These are phyloP conservation scores for Xenopus petersii DNA, from an alignment of 2,797 vertebrate species.

Conservation along the genomic window DNA sequence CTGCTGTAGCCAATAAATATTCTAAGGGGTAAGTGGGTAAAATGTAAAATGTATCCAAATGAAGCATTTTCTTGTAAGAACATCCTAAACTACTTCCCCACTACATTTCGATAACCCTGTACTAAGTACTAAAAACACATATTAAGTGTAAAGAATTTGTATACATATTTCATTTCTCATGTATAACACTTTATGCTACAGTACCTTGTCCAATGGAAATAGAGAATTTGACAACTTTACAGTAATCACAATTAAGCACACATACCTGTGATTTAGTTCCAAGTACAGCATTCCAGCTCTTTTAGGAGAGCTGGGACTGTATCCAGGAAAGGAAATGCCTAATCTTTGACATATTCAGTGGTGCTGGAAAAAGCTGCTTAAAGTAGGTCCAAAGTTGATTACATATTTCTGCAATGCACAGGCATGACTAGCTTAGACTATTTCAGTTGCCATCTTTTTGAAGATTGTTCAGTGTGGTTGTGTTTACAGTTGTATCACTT, in stretches of 20 bases:
- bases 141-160: background rate
- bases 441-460: no score
- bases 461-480: no score
- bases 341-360: background rate
- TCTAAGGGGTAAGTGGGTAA: no score
- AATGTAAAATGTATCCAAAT: no score
- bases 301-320: conserved; percentile 9
- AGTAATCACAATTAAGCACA: background rate
- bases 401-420: conserved; percentile 4
- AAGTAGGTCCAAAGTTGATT: background rate
- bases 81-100: no score
- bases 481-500: no score
- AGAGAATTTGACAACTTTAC: background rate
- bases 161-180: background rate
- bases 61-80: no score
- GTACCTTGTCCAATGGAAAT: background rate
- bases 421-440: background rate
- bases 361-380: conserved; percentile 9
- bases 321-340: conserved; percentile 25
- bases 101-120: no score
- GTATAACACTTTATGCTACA: background rate
- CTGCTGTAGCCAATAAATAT: no score
- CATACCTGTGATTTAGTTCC: background rate
- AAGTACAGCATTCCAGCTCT: conserved; percentile 3
- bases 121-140: background rate